These are phyloP conservation scores for Scytalopus superciliaris DNA, from an alignment of 2,113 vertebrate genomes.

Conservation along the genomic window DNA sequence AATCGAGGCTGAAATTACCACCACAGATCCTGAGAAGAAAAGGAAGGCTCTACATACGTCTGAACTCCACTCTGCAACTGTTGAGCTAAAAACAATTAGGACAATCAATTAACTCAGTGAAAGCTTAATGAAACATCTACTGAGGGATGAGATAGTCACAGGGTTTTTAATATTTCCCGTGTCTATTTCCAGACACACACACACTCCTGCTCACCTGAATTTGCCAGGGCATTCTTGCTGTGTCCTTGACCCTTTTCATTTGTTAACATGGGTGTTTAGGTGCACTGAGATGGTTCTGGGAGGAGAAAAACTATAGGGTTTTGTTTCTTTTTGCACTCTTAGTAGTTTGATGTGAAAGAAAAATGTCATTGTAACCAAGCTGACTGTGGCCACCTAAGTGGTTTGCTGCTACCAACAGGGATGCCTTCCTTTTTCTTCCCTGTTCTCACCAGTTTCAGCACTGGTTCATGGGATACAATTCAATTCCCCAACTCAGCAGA, in stretches of 20 bases:
- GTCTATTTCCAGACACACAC: background rate
- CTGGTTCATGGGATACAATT: background rate
- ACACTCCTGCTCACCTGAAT: background rate
- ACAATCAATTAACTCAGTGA: background rate
- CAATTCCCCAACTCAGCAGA: background rate
- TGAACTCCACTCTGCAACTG: background rate
- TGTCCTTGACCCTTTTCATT: background rate
- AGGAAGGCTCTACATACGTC: background rate
- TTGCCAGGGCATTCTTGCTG: background rate
- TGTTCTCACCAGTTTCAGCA: background rate
- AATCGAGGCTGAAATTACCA: background rate
- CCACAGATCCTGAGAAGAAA: background rate
- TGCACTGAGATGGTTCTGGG: background rate
- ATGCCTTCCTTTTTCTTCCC: background rate
- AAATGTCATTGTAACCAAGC: background rate
- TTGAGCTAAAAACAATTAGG: background rate
- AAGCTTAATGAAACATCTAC: background rate
- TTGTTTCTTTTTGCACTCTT: background rate
- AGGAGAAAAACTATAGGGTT: rapidly evolving
- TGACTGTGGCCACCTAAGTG: background rate
- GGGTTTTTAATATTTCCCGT: background rate
- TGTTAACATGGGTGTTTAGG: background rate
- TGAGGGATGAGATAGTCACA: background rate
- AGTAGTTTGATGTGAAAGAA: background rate
- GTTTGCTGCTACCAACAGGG: background rate